Conservation (phyloP, 2,113 vertebrate genomes). For the Nematolebias whitei region DNA sequence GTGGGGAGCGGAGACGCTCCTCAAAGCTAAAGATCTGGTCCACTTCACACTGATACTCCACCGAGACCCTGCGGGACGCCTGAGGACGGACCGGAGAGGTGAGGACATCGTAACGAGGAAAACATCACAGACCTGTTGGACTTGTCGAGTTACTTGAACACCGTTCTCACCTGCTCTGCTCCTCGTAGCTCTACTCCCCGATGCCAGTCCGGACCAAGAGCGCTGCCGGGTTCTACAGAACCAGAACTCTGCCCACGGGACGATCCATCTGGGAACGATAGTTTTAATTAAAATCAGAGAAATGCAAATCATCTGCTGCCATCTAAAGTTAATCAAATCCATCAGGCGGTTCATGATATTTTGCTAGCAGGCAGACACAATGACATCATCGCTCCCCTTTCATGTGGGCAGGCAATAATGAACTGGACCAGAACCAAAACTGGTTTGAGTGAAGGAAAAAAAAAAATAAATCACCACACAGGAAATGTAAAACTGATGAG, state of each 20-base stretch:
- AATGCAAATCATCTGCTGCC: too few species aligned
- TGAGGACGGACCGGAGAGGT: constrained; percentile 48
- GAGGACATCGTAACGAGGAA: background rate
- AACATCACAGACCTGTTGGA: rapidly evolving
- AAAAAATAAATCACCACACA: too few species aligned
- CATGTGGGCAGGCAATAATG: too few species aligned
- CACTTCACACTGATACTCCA: constrained; percentile 90
- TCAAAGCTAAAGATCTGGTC: constrained; percentile 82
- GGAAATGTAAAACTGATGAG: too few species aligned
- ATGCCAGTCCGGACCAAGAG: constrained; percentile 95
- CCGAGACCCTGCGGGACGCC: constrained; percentile 85
- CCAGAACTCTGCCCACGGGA: constrained; percentile 36
- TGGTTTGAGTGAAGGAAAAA: too few species aligned
- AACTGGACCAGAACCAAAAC: too few species aligned
- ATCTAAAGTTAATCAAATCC: too few species aligned
- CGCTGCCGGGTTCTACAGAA: constrained; percentile 82
- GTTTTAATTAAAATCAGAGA: background rate
- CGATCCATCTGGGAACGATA: constrained; percentile 61
- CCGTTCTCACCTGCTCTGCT: constrained; percentile 83
- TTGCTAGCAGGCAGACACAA: background rate
- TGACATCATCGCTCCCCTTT: too few species aligned
- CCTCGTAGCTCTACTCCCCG: constrained; percentile 87
- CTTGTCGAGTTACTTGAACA: too few species aligned
- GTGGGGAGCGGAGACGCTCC: constrained; percentile 79
- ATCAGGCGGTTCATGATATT: too few species aligned